Evolutionary conservation across 1,140 invertebrate species (phyloP), one percentile per base, ranked within the genome.

Genomic region (Oryctes rhinoceros): DNA sequence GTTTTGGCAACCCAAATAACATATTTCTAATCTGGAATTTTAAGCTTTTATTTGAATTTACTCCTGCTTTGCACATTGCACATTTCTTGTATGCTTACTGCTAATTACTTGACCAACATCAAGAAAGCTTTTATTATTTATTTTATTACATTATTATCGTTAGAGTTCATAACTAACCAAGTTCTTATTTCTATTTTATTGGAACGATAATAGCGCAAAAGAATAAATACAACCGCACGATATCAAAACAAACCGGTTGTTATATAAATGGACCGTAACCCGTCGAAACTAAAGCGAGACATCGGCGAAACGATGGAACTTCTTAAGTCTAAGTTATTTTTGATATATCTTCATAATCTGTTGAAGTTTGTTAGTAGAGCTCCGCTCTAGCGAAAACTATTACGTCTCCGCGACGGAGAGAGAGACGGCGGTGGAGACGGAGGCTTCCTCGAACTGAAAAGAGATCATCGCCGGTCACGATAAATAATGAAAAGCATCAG

Each of bases 331-430:
- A 67, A 67, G 65, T 67, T 67, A 67, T 67, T 67, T 67, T 67
- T 67, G 65, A 67, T 67, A 67, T 67, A 67, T 67, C 65, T 67
- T 67, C 65, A 67, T 67, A 67, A 67, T 67, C 65, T 67, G n/a
- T 67, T 67, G 65, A 24, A 67, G 65, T 67, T 67, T 67, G 65
- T 67, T 67, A 67, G 65, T 10, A 24, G 20, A 67, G 30, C 20
- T 67, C 18, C 65, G 65, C 30, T 67, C 65, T 67, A 35, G 65
- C 65, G 65, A 67, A 67, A 67, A 67, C 4, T 67, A 67, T 35
- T 67, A 67, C 65, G 65, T 35, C 18, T 2, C 65, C 65, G 4
- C 7, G 18, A 6, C 49, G n/a, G 49, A 4, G 49, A 13, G 13
- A 18, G n/a, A 18, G 20, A 35, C 5, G 15, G 20, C 6, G 4